Conservation (phyloP, 2,797 vertebrate species). For the Lates japonicus region DNA sequence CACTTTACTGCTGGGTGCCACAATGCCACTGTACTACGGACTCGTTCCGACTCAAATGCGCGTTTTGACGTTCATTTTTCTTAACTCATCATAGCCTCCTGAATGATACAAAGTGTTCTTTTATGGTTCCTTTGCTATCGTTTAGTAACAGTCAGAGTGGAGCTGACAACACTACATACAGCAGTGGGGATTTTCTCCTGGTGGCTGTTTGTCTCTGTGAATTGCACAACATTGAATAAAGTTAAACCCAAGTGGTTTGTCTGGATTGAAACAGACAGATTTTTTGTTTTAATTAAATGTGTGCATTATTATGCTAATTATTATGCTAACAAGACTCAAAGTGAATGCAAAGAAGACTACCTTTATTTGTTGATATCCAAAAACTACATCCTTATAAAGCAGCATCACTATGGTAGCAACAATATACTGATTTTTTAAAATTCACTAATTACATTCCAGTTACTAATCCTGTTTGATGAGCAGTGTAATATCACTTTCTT, state of each 20-base stretch:
- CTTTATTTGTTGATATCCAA: neutral
- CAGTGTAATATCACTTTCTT: neutral
- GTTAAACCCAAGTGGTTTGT: neutral
- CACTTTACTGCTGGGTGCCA: constrained; percentile 75
- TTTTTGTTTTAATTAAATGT: neutral
- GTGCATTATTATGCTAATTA: neutral
- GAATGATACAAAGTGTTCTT: constrained; percentile 64
- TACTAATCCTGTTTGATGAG: neutral
- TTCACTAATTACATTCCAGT: neutral
- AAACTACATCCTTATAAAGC: neutral
- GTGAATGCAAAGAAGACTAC: neutral
- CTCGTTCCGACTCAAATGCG: constrained; percentile 29
- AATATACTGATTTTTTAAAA: neutral
- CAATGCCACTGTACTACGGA: constrained; percentile 30
- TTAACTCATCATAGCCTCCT: constrained; percentile 42
- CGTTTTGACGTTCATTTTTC: constrained; percentile 54
- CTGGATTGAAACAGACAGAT: neutral
- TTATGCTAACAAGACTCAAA: neutral
- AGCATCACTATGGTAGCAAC: neutral
- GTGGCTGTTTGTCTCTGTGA: constrained; percentile 26
- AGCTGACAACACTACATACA: constrained; percentile 22
- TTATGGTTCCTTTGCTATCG: constrained; percentile 54
- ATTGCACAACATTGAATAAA: neutral
- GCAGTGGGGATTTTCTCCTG: constrained; percentile 17
- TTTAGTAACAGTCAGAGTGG: constrained; percentile 54